A percentile compares a stretch with the other conserved stretches of the same genome.
These are phyloP conservation scores for Ornithoptera alexandrae DNA, from an alignment of 2,888 invertebrate genomes.

Conservation along the genomic window DNA sequence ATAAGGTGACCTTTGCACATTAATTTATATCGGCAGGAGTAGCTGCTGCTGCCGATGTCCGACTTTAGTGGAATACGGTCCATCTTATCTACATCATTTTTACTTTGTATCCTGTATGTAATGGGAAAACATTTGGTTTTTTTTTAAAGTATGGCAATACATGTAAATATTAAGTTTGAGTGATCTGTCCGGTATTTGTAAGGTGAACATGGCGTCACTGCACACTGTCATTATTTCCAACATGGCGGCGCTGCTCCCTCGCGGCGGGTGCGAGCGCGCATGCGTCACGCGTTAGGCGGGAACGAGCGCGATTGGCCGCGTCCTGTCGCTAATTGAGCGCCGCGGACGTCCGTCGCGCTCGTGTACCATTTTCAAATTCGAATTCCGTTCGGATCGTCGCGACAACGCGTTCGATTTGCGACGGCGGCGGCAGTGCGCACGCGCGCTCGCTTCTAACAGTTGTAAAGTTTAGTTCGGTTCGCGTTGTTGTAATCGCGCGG, in stretches of 20 bases:
- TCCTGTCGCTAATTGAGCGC: constrained; percentile 67
- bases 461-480: too few relatives aligned
- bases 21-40: too few relatives aligned
- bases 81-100: too few relatives aligned
- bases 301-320: constrained; percentile 62
- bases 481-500: too few relatives aligned
- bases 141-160: too few relatives aligned
- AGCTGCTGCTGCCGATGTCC: too few relatives aligned
- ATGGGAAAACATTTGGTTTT: too few relatives aligned
- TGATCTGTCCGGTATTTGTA: constrained; percentile 4
- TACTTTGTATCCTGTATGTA: too few relatives aligned
- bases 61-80: too few relatives aligned
- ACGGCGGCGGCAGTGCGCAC: background rate
- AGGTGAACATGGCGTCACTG: constrained; percentile 23
- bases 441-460: background rate
- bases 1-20: too few relatives aligned
- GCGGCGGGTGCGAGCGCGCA: constrained; percentile 25
- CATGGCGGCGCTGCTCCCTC: constrained; percentile 30
- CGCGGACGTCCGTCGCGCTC: constrained; percentile 63
- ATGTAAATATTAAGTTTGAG: background rate
- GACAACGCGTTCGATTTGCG: constrained; percentile 26
- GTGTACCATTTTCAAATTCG: constrained; percentile 40
- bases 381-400: constrained; percentile 30
- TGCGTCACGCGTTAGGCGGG: constrained; percentile 51
- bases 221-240: constrained; percentile 28